Evolutionary conservation across 2,113 vertebrate species (phyloP), one percentile per base, ranked within the genome.

Genomic region (Brachypteracias leptosomus): DNA sequence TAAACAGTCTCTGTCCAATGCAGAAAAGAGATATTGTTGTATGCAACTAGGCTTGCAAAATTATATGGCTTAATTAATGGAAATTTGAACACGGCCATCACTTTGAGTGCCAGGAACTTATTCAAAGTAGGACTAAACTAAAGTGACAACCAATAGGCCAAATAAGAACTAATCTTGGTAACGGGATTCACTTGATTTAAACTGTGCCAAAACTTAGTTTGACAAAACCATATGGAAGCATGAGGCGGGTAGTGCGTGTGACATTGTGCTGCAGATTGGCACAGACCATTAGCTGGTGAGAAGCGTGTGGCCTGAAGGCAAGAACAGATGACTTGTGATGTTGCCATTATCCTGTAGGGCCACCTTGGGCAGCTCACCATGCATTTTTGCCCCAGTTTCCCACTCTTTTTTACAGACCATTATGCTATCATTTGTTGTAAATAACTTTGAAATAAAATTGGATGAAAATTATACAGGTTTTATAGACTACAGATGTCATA

Each of bases 181-280:
- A 55, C 31, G 29, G 21, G n/a, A 51, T 67, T 79, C 31, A 24
- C 59, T 71, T 55, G 36, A 63, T 65, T 49, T 71, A 57, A 73
- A 20, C 13, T 21, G 10, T 75, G 33, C 19, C 15, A 63, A 73
- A 76, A 57, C 2, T 33, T 16, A 67, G 21, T 25, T 47, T 73
- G 62, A 46, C 42, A 61, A 44, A 86, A 55, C 24, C 0, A 0
- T 33, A 8, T 5, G 0, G 1, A 76, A 61, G 3, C 3, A 47
- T 42, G 71, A 74, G 20, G 12, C 8, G 35, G 14, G 16, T 16
- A 58, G 16, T 25, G 4, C 16, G 14, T 29, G 16, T 26, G 28
- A 42, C 20, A 5, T 9, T 3, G 21, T 51, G 9, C 16, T 31
- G 11, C 6, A 66, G 10, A n/a, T 7, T 68, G 71, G n/a, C 19